Conservation (phyloP, 2,113 vertebrate genomes). For the Vimba vimba region DNA sequence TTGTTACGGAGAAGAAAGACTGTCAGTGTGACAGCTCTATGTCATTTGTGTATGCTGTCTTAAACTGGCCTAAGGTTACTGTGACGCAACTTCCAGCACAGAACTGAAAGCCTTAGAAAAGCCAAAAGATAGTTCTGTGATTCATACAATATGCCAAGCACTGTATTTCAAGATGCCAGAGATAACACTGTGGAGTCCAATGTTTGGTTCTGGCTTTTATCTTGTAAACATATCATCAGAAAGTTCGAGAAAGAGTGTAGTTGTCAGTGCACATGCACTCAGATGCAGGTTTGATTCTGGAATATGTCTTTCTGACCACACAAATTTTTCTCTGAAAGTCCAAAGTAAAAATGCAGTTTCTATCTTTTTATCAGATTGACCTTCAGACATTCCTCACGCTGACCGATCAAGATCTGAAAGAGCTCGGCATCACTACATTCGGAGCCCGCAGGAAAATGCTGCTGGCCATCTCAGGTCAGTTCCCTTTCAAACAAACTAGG, state of each 20-base stretch:
- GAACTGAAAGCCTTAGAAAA: not conserved
- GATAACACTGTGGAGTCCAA: not conserved
- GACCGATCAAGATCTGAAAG: slow-evolving; percentile 98
- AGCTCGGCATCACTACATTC: slow-evolving; percentile 97
- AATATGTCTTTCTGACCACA: not conserved
- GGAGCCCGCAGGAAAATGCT: slow-evolving; percentile 99
- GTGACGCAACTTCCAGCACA: slow-evolving; percentile 13
- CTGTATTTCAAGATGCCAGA: not conserved
- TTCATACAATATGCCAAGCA: not conserved
- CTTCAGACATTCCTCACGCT: slow-evolving; percentile 98
- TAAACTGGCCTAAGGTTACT: not conserved
- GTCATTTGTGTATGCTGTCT: not conserved
- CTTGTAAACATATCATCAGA: slow-evolving; percentile 5
- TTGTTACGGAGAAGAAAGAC: not conserved
- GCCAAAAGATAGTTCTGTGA: not conserved
- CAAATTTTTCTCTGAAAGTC: not conserved
- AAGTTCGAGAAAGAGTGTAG: not conserved
- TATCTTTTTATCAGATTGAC: slow-evolving; percentile 84
- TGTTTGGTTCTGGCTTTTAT: slow-evolving; percentile 5
- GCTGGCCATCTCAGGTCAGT: slow-evolving; percentile 93
- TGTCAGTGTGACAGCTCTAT: not conserved
- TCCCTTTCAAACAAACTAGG: not conserved
- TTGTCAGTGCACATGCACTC: not conserved
- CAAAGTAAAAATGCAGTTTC: not conserved
- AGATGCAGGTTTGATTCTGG: not conserved